A percentile compares a stretch with the other conserved stretches of the same genome.
phyloP scores from a whole-genome alignment of 2,888 invertebrate genomes.

The Anaspis maculata region DNA sequence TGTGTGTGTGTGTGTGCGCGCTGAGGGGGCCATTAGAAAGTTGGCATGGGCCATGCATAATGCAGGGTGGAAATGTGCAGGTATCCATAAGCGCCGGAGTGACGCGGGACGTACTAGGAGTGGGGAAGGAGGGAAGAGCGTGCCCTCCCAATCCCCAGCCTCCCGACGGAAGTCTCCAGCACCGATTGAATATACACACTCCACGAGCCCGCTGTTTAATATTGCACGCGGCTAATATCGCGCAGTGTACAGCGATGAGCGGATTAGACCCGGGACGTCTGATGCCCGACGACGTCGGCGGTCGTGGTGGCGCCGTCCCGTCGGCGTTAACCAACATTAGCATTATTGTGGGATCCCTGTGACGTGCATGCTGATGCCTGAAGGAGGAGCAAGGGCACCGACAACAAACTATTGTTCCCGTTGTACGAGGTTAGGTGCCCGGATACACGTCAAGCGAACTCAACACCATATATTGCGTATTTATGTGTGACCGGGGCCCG shows the following conservation, averaged over 20 bases:
- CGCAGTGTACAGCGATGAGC: conserved; percentile 26
- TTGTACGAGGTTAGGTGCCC: conserved; percentile 15
- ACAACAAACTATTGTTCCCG: conserved; percentile 15
- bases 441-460: conserved; percentile 9
- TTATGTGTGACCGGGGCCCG: too few relatives aligned
- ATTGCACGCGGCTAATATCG: conserved; percentile 30
- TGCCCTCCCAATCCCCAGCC: too few relatives aligned
- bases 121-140: too few relatives aligned
- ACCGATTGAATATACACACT: conserved; percentile 32
- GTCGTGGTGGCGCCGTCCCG: too few relatives aligned
- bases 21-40: neutral
- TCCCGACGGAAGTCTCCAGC: too few relatives aligned
- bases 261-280: conserved; percentile 26
- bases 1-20: neutral
- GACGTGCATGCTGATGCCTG: conserved; percentile 20
- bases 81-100: too few relatives aligned
- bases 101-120: too few relatives aligned
- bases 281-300: too few relatives aligned
- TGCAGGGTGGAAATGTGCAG: neutral
- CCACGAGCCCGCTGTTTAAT: conserved; percentile 30
- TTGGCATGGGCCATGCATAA: neutral
- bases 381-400: too few relatives aligned
- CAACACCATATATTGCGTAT: conserved; percentile 13
- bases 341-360: conserved; percentile 26
- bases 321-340: conserved; percentile 32